These are phyloP conservation scores for Vidua macroura DNA, from an alignment of 2,113 vertebrate species.

Conservation along the genomic window DNA sequence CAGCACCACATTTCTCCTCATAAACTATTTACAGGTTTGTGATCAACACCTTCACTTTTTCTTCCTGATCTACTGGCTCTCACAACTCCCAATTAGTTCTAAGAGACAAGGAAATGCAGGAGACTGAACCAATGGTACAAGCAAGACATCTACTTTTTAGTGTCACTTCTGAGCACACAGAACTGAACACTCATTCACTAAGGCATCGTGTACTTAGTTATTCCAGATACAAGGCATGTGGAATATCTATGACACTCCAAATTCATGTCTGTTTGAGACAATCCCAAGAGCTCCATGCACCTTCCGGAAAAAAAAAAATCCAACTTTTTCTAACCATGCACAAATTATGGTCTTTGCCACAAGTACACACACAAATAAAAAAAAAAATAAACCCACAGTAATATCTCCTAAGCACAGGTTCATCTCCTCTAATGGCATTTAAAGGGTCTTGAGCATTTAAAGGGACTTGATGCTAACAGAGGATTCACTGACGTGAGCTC, in stretches of 20 bases:
- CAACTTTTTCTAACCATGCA: neutral
- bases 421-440: neutral
- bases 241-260: neutral
- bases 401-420: neutral
- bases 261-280: neutral
- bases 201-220: neutral
- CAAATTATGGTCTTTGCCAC: neutral
- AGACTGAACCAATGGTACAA: neutral
- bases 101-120: neutral
- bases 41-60: neutral
- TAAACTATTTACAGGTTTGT: neutral
- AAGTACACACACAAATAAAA: accelerated
- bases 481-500: neutral
- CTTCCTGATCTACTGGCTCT: neutral
- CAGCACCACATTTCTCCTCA: neutral
- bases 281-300: neutral
- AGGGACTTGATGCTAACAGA: neutral
- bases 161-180: neutral
- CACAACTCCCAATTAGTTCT: neutral
- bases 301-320: neutral
- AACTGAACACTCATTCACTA: neutral
- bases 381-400: neutral
- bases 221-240: neutral
- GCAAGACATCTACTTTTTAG: neutral
- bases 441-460: neutral